These are phyloP conservation scores for Melospiza georgiana DNA, from an alignment of 2,113 vertebrate species.

Conservation along the genomic window DNA sequence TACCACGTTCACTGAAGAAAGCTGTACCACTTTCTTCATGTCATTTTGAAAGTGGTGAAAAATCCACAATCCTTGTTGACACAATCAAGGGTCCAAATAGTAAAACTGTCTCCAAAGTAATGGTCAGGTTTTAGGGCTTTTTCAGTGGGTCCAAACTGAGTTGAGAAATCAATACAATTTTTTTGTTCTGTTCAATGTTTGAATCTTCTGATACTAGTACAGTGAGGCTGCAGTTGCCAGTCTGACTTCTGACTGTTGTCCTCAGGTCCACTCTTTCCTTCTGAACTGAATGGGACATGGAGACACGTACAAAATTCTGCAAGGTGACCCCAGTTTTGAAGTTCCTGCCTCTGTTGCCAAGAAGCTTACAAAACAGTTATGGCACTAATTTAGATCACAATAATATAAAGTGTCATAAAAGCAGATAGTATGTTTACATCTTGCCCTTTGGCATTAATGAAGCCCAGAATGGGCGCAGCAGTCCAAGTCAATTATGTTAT, in stretches of 20 bases:
- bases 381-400: background rate
- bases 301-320: background rate
- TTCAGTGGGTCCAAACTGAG: background rate
- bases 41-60: background rate
- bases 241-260: background rate
- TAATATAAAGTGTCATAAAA: background rate
- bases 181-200: background rate
- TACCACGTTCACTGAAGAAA: background rate
- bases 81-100: background rate
- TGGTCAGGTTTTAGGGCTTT: background rate
- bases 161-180: background rate
- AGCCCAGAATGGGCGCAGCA: background rate
- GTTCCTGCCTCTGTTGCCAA: background rate
- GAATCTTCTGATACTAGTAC: background rate
- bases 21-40: background rate
- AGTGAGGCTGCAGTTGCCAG: background rate
- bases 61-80: no score
- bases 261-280: background rate
- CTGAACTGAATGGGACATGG: background rate
- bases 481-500: background rate
- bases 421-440: background rate
- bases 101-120: background rate
- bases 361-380: background rate
- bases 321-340: background rate
- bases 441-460: background rate